These are phyloP conservation scores for Hemiprocne comata DNA, from an alignment of 2,113 vertebrate genomes.

Conservation along the genomic window DNA sequence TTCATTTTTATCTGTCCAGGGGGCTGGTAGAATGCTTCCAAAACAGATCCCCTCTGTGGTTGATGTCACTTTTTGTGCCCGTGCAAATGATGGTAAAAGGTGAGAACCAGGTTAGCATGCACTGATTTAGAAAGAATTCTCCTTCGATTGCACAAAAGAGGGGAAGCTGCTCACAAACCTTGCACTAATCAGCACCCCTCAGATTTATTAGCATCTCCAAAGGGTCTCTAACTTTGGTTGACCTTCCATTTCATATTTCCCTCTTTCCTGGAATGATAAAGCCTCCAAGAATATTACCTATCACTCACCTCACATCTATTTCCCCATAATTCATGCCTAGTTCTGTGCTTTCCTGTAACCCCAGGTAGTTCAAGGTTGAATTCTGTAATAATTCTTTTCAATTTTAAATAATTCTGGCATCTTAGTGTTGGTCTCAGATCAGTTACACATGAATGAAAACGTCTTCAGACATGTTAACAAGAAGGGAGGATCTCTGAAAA, in stretches of 20 bases:
- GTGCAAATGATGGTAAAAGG: background rate
- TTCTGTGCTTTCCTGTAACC: background rate
- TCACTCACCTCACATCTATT: background rate
- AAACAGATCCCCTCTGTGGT: background rate
- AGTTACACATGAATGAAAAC: background rate
- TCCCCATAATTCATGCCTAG: background rate
- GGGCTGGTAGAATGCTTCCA: background rate
- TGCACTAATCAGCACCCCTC: background rate
- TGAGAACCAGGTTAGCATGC: background rate
- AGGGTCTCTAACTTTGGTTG: constrained; percentile 3
- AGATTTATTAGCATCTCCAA: constrained; percentile 30
- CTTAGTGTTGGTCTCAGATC: background rate
- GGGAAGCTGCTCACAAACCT: background rate
- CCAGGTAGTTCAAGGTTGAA: constrained; percentile 27
- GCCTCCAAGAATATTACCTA: constrained; percentile 7
- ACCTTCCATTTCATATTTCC: background rate
- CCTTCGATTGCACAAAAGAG: background rate
- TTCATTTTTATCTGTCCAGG: background rate
- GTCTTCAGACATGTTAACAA: background rate
- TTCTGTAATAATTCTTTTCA: background rate
- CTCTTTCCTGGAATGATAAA: constrained; percentile 38
- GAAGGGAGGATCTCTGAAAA: background rate
- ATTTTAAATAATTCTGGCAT: background rate
- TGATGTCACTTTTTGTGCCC: background rate
- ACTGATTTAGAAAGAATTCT: background rate